phyloP scores from a whole-genome alignment of 2,113 vertebrate species.

The Neoarius graeffei region DNA sequence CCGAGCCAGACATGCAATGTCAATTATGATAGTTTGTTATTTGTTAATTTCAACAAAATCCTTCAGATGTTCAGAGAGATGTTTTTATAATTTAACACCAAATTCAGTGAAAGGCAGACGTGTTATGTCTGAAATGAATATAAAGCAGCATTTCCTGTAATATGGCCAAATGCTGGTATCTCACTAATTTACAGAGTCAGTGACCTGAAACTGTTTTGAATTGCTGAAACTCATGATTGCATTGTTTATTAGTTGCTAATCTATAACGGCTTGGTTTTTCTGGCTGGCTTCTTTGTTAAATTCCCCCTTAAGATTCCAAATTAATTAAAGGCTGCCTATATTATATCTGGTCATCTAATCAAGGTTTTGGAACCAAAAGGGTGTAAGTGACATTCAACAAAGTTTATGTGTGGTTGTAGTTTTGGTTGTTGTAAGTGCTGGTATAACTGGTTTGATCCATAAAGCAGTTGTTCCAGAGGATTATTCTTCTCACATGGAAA shows the following conservation, averaged over 20 bases:
- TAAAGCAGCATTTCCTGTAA: constrained; percentile 31
- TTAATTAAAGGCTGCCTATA: neutral
- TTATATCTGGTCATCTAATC: neutral
- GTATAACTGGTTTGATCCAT: neutral
- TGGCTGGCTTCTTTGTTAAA: neutral
- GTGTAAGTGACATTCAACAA: neutral
- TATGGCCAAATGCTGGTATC: neutral
- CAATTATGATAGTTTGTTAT: constrained; percentile 39
- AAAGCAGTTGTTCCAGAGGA: neutral
- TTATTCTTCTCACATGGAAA: neutral
- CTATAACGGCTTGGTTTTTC: neutral
- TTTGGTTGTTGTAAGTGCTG: neutral
- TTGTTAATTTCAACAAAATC: constrained; percentile 44
- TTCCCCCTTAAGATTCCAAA: neutral
- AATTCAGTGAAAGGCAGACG: neutral
- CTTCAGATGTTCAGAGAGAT: constrained; percentile 36
- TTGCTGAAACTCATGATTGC: neutral
- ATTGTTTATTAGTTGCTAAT: constrained; percentile 8
- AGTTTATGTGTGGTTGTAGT: neutral
- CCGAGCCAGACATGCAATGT: constrained; percentile 32
- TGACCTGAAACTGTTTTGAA: constrained; percentile 14
- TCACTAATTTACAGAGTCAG: neutral
- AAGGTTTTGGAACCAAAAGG: neutral
- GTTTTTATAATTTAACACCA: constrained; percentile 22
- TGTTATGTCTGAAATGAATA: constrained; percentile 13